Conservation (phyloP, 1,140 invertebrate genomes). For the Helicoverpa zea region DNA sequence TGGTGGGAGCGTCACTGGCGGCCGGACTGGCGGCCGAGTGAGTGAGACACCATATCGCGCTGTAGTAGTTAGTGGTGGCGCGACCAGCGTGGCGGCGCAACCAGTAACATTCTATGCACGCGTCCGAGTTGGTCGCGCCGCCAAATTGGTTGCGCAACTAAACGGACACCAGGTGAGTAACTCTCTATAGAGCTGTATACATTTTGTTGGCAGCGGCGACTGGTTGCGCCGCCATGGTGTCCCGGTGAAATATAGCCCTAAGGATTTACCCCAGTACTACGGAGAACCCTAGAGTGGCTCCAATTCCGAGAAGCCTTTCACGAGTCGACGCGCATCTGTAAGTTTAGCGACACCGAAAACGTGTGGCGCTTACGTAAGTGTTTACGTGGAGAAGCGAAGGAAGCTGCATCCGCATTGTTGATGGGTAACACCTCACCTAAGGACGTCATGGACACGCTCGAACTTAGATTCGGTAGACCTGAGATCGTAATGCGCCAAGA, state of each 20-base stretch:
- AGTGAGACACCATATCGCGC: conserved; percentile 33
- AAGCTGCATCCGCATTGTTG: background rate
- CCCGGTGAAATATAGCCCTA: too few relatives aligned
- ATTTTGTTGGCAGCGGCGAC: background rate
- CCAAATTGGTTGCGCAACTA: conserved; percentile 25
- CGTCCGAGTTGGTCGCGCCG: conserved; percentile 23
- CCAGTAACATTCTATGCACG: conserved; percentile 30
- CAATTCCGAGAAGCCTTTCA: conserved; percentile 51
- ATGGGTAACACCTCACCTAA: background rate
- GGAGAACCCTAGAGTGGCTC: background rate
- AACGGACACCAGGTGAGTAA: conserved; percentile 14
- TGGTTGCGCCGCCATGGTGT: too few relatives aligned
- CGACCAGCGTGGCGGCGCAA: conserved; percentile 25
- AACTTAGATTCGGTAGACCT: background rate
- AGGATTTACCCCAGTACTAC: background rate
- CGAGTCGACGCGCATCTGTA: conserved; percentile 38
- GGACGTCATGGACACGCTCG: background rate
- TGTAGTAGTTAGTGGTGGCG: conserved; percentile 27
- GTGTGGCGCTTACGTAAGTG: background rate
- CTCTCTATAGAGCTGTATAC: too few relatives aligned
- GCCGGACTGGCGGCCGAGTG: conserved; percentile 1
- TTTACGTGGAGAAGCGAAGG: background rate
- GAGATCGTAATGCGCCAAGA: background rate
- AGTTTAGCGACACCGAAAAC: background rate
- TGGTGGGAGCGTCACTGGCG: too few relatives aligned